Percentiles rank a stretch among this genome's conserved stretches.
phyloP scores from a whole-genome alignment of 2,888 invertebrate species.

The Copidosoma aretas region DNA sequence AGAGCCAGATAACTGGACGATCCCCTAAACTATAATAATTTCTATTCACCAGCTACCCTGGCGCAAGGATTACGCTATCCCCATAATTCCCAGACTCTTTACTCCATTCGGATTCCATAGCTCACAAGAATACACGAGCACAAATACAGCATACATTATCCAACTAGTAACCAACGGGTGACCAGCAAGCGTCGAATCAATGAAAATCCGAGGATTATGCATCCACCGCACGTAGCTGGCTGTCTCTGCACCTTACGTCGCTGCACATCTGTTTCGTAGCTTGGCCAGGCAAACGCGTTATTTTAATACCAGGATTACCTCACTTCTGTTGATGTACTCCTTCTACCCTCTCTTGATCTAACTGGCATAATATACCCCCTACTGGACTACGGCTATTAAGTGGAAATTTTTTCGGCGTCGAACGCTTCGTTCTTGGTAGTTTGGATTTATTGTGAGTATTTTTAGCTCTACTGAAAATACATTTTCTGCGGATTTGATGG shows the following conservation, averaged over 20 bases:
- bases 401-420: too few relatives aligned
- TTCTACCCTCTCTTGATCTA: too few relatives aligned
- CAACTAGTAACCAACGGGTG: too few relatives aligned
- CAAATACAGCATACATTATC: too few relatives aligned
- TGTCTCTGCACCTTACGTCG: conserved; percentile 29
- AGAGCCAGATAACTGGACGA: not conserved
- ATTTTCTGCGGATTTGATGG: too few relatives aligned
- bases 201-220: conserved; percentile 33
- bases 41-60: not conserved
- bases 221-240: conserved; percentile 13
- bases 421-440: too few relatives aligned
- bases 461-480: too few relatives aligned
- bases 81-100: not conserved
- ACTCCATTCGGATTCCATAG: conserved; percentile 4
- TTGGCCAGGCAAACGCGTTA: conserved; percentile 22
- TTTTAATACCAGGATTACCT: conserved; percentile 31
- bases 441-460: too few relatives aligned
- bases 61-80: not conserved
- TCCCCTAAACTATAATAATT: not conserved
- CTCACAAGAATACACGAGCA: not conserved
- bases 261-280: conserved; percentile 20
- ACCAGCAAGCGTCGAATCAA: conserved; percentile 15
- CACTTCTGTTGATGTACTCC: not conserved
- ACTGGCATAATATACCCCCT: not conserved
- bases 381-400: too few relatives aligned